A percentile compares a stretch with the other conserved stretches of the same genome.
These are phyloP conservation scores for Syngnathus rostellatus DNA, from an alignment of 2,797 vertebrate species.

Conservation along the genomic window DNA sequence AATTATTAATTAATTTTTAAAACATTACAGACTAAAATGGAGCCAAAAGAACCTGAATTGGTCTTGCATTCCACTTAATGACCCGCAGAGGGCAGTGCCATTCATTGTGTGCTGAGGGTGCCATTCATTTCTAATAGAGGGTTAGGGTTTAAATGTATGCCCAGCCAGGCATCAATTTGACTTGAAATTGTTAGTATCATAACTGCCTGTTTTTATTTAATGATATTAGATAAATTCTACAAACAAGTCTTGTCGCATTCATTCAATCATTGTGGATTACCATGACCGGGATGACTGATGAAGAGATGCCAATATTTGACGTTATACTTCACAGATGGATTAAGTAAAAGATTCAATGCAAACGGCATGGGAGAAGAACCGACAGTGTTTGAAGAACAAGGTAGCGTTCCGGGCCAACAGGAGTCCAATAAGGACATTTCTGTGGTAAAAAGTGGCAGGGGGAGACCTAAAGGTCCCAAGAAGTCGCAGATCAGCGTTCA, in stretches of 20 bases:
- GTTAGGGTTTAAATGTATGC: too few species aligned
- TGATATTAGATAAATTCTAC: too few species aligned
- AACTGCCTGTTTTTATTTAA: too few species aligned
- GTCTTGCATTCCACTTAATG: neutral
- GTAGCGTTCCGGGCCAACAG: conserved; percentile 22
- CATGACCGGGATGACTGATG: too few species aligned
- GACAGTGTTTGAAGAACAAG: conserved; percentile 19
- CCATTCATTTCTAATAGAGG: neutral
- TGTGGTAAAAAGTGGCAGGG: conserved; percentile 37
- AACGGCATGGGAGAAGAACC: conserved; percentile 38
- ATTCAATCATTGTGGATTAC: too few species aligned
- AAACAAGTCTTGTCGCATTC: too few species aligned
- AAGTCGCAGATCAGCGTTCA: conserved; percentile 41
- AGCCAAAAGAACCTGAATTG: neutral
- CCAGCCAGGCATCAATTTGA: neutral
- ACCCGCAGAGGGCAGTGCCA: neutral
- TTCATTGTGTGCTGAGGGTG: neutral
- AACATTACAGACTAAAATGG: neutral
- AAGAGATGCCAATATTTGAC: neutral
- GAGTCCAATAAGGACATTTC: conserved; percentile 22
- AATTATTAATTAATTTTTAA: neutral
- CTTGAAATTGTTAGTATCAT: too few species aligned
- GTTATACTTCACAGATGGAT: neutral
- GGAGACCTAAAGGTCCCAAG: conserved; percentile 43
- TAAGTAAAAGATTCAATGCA: neutral